Conservation (phyloP, 92 coral and sea anemone genomes). For the Porites cylindrica region DNA sequence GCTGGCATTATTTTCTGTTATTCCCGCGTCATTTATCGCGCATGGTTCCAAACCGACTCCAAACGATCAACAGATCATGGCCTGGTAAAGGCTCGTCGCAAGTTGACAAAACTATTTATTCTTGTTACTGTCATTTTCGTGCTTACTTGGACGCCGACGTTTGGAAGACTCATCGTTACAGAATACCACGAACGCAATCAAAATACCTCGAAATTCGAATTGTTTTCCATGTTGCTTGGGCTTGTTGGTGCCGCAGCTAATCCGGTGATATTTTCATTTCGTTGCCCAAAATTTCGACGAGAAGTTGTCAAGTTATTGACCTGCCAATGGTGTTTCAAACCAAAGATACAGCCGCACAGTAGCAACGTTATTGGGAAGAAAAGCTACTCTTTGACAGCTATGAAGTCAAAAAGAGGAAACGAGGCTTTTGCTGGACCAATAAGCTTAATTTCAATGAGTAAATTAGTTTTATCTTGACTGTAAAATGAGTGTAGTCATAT, state of each 20-base stretch:
- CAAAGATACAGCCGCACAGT: not conserved
- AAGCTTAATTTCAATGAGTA: not conserved
- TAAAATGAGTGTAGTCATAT: not conserved
- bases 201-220: not conserved
- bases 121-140: slow-evolving; percentile 54
- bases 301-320: not conserved
- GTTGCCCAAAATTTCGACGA: slow-evolving; percentile 32
- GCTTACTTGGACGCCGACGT: slow-evolving; percentile 61
- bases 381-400: not conserved
- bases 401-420: not conserved
- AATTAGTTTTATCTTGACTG: too few relatives aligned
- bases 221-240: slow-evolving; percentile 14
- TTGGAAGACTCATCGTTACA: slow-evolving; percentile 2
- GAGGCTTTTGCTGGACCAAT: not conserved
- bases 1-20: slow-evolving; percentile 48
- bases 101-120: slow-evolving; percentile 67
- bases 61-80: slow-evolving; percentile 38
- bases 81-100: slow-evolving; percentile 63
- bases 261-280: slow-evolving; percentile 37
- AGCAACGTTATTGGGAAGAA: not conserved
- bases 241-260: slow-evolving; percentile 26
- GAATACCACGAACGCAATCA: not conserved
- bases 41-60: slow-evolving; percentile 48
- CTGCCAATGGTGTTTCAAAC: not conserved
- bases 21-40: slow-evolving; percentile 42